A percentile compares a stretch with the other conserved stretches of the same genome.
Evolutionary conservation across 2,888 invertebrate genomes (phyloP).

Genomic region (Lutraria lutraria): DNA sequence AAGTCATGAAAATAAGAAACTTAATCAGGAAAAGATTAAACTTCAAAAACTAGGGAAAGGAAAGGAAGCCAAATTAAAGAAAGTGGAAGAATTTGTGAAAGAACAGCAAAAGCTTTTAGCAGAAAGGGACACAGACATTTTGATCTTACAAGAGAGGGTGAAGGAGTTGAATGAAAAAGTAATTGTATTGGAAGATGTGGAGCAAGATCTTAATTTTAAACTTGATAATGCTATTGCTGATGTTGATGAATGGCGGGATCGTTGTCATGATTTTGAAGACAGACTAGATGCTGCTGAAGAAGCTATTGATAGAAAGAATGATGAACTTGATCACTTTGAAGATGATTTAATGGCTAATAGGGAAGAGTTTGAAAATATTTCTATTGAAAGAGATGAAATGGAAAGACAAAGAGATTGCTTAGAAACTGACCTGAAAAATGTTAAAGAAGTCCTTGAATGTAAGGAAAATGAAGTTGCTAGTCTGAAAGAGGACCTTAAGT

Average conservation of each 20-base stretch:
- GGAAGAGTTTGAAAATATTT: constrained; percentile 52
- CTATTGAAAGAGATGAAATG: constrained; percentile 59
- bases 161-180: constrained; percentile 59
- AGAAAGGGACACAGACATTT: constrained; percentile 72
- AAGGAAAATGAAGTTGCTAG: constrained; percentile 60
- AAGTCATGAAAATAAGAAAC: constrained; percentile 63
- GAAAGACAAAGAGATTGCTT: constrained; percentile 67
- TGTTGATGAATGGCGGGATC: constrained; percentile 65
- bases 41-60: constrained; percentile 70
- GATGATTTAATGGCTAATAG: constrained; percentile 58
- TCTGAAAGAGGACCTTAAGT: constrained; percentile 62
- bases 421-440: constrained; percentile 58
- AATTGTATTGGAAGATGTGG: constrained; percentile 59
- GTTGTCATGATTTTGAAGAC: constrained; percentile 64
- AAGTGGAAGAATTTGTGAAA: constrained; percentile 71
- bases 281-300: constrained; percentile 65
- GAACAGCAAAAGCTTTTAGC: constrained; percentile 70
- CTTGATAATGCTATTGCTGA: constrained; percentile 62
- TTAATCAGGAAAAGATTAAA: constrained; percentile 67
- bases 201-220: constrained; percentile 56
- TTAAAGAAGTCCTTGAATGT: constrained; percentile 52
- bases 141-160: constrained; percentile 72
- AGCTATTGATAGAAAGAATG: constrained; percentile 65
- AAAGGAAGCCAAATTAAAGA: constrained; percentile 74
- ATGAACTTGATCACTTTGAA: constrained; percentile 63